phyloP scores from a whole-genome alignment of 1,140 invertebrate genomes.

The Penaeus chinensis region DNA sequence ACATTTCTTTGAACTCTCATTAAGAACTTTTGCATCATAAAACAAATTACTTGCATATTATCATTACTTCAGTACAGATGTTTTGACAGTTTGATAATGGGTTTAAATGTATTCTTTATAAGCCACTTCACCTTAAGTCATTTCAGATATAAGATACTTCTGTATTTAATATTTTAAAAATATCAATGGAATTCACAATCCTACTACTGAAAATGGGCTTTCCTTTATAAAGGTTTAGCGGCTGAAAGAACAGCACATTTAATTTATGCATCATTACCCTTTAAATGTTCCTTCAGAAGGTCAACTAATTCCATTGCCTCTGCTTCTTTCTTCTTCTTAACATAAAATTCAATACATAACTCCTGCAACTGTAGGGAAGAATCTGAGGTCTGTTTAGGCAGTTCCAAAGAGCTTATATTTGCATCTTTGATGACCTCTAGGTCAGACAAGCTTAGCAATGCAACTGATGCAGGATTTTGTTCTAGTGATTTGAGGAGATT shows the following conservation, averaged over 20 bases:
- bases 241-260: constrained; percentile 14
- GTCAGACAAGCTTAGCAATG: constrained; percentile 49
- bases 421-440: constrained; percentile 57
- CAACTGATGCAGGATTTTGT: constrained; percentile 54
- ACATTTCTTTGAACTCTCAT: constrained; percentile 12
- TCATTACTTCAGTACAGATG: not conserved
- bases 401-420: constrained; percentile 23
- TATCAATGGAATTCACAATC: not conserved
- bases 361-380: constrained; percentile 49
- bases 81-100: not conserved
- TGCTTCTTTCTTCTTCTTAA: constrained; percentile 59
- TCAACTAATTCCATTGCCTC: constrained; percentile 59
- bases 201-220: not conserved
- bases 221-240: not conserved
- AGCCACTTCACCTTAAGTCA: not conserved
- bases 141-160: not conserved
- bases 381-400: constrained; percentile 23
- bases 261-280: constrained; percentile 41
- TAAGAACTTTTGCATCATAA: not conserved
- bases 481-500: constrained; percentile 39
- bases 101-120: no score
- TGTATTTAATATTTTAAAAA: not conserved
- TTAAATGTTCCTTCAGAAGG: constrained; percentile 50
- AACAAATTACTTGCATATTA: not conserved
- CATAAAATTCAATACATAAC: constrained; percentile 55